Base-by-base conservation (phyloP, 2,113 vertebrate genomes). In the Sinocyclocheilus anshuiensis region DNA sequence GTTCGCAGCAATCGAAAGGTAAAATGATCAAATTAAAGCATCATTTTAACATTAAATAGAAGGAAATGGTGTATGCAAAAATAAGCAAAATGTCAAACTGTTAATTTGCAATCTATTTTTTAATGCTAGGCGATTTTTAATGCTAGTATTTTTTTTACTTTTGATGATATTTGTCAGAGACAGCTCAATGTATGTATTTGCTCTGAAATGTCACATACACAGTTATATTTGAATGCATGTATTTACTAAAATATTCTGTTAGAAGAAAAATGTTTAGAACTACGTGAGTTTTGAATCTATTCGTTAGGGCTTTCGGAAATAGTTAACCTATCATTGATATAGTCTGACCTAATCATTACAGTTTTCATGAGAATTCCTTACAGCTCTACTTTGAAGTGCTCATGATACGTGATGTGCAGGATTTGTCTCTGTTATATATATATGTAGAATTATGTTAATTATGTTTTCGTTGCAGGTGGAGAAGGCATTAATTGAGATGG, bases 401-500 rank as follows among this genome's bases (percentile, higher is more conserved):
- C 15, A 71, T 39, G 16, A 20, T 69, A 36, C 0, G 65, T 69
- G 26, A 36, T 36, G 1, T 36, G 16, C 33, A 18, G 0, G 11
- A 65, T 65, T 26, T 26, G 67, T 71, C 13, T 71, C 7, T 6
- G 7, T 69, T 6, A 29, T n/a, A n/a, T n/a, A 36, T 18, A 33
- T 20, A 36, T 72, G 18, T 42, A 72, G 18, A 72, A 42, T 50
- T 50, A 12, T 12, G 11, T 76, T 76, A 50, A 42, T 74, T 1
- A 33, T 61, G 33, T 13, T 48, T 84, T 78, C 39, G 3, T 86
- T 59, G 89, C 88, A 84, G 82, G 50, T 74, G 48, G 82, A 84
- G 77, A 87, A 94, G 91, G 92, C 88, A 65, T 93, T 93, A 67
- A 88, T 94, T 4, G 92, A 94, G 50, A 93, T 94, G 94, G 92